A percentile compares a stretch with the other conserved stretches of the same genome.
Evolutionary conservation across 1,140 invertebrate species (phyloP).

Genomic region (Camponotus floridanus): DNA sequence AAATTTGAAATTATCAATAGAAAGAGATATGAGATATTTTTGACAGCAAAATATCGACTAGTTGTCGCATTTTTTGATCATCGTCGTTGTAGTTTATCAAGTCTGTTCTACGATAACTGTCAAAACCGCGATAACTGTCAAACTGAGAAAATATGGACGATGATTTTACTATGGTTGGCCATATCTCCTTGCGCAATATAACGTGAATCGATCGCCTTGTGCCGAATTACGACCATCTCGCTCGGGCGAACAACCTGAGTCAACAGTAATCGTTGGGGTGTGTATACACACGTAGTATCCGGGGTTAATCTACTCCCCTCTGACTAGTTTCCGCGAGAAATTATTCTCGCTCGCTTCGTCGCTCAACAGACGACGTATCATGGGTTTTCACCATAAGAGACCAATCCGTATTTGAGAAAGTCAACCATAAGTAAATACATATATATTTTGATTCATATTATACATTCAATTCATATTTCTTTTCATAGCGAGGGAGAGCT

Average conservation of each 20-base stretch:
- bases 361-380: not conserved
- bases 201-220: constrained; percentile 25
- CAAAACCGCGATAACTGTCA: constrained; percentile 1
- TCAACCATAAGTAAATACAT: not conserved
- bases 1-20: not conserved
- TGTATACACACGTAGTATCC: constrained; percentile 3
- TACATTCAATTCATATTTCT: not conserved
- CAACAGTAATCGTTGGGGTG: constrained; percentile 23
- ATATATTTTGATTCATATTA: not conserved
- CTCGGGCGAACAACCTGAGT: constrained; percentile 34
- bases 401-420: not conserved
- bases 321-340: constrained; percentile 43
- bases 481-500: not conserved
- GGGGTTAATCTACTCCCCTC: constrained; percentile 40
- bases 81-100: not conserved
- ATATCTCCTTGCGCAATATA: constrained; percentile 16
- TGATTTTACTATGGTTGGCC: not conserved
- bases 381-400: not conserved
- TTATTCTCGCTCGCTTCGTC: constrained; percentile 39
- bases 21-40: not conserved
- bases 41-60: no score
- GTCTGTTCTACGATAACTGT: not conserved
- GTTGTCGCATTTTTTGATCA: constrained; percentile 6
- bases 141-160: constrained; percentile 20
- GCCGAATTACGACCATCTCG: constrained; percentile 33